A percentile compares a stretch with the other conserved stretches of the same genome.
phyloP scores from a whole-genome alignment of 2,113 vertebrate genomes.

The Fregata magnificens region DNA sequence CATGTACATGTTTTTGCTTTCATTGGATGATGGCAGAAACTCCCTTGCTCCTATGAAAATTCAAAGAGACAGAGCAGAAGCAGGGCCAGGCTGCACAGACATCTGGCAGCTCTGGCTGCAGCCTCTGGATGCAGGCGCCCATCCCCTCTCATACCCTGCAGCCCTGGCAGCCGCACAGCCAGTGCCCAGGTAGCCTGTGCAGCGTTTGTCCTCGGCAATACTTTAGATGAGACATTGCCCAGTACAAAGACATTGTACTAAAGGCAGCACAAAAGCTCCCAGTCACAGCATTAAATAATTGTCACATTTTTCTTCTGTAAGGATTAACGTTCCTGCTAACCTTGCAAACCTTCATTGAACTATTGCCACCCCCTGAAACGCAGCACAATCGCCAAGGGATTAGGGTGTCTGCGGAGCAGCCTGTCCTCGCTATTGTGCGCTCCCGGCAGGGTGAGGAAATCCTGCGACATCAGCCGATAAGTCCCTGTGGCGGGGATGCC shows the following conservation, averaged over 20 bases:
- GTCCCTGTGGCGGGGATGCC: slow-evolving; percentile 7
- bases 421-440: slow-evolving; percentile 69
- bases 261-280: slow-evolving; percentile 31
- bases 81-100: not conserved
- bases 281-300: slow-evolving; percentile 56
- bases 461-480: slow-evolving; percentile 57
- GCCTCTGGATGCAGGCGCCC: fast-evolving
- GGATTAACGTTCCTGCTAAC: slow-evolving; percentile 76
- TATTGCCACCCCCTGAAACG: slow-evolving; percentile 62
- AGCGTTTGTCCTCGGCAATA: not conserved
- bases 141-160: not conserved
- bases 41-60: not conserved
- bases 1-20: not conserved
- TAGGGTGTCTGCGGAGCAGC: slow-evolving; percentile 75
- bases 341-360: slow-evolving; percentile 69
- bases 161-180: not conserved
- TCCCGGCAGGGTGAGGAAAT: slow-evolving; percentile 51
- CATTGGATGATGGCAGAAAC: not conserved
- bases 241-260: not conserved
- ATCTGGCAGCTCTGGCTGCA: not conserved
- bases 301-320: slow-evolving; percentile 64
- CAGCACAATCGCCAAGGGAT: slow-evolving; percentile 70
- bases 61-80: not conserved
- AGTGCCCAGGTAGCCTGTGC: not conserved
- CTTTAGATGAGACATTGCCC: not conserved